phyloP scores from a whole-genome alignment of 1,140 invertebrate genomes.

The Saccostrea glomerata region DNA sequence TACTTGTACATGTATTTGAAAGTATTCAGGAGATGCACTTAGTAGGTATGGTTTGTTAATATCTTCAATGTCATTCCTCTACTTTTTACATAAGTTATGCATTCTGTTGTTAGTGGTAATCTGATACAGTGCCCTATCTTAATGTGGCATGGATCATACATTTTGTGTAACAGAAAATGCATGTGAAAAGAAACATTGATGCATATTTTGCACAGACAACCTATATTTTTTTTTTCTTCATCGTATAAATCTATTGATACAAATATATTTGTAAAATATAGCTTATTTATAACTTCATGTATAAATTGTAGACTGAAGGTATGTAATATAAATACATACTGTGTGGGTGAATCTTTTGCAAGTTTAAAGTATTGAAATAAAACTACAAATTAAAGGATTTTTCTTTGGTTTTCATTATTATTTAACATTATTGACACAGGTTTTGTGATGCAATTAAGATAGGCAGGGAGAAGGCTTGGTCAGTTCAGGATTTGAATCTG shows the following conservation, averaged over 20 bases:
- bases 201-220: background rate
- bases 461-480: too few relatives aligned
- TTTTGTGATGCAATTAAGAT: background rate
- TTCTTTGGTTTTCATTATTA: background rate
- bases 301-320: background rate
- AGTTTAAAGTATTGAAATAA: conserved; percentile 23
- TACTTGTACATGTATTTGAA: background rate
- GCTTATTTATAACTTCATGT: background rate
- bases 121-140: background rate
- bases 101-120: background rate
- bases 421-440: background rate
- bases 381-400: conserved; percentile 4
- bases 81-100: background rate
- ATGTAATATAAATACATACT: background rate
- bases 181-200: background rate
- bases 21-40: background rate
- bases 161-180: background rate
- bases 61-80: background rate
- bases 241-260: background rate
- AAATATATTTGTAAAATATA: background rate
- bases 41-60: background rate
- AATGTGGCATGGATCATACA: background rate
- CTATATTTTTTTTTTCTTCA: background rate
- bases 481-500: too few relatives aligned
- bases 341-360: conserved; percentile 9